Percentiles rank a stretch among this genome's conserved stretches.
phyloP scores from a whole-genome alignment of 2,113 vertebrate genomes.

The Origma solitaria region DNA sequence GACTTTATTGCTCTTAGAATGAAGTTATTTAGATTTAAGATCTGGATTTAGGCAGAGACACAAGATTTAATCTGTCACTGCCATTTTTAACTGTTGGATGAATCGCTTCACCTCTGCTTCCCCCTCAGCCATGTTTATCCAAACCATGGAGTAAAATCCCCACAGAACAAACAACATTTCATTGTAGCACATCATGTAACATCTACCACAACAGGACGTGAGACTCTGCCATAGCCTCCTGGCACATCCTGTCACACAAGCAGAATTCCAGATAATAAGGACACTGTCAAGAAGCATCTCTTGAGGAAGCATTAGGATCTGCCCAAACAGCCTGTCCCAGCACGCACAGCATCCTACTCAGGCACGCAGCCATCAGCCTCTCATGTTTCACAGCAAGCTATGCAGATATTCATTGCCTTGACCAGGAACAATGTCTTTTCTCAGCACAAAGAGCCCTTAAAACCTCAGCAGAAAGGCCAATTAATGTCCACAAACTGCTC shows the following conservation, averaged over 20 bases:
- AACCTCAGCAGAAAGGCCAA: not conserved
- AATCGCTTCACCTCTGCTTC: not conserved
- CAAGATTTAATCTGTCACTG: not conserved
- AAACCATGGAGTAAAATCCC: not conserved
- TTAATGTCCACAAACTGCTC: not conserved
- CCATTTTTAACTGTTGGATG: not conserved
- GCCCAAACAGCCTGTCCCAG: not conserved
- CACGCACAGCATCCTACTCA: not conserved
- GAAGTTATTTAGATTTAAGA: not conserved
- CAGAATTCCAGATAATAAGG: not conserved
- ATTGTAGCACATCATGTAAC: not conserved
- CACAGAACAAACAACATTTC: not conserved
- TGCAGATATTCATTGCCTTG: not conserved
- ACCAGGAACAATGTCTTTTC: not conserved
- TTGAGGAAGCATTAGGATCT: not conserved
- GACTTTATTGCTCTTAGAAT: not conserved
- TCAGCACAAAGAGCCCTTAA: not conserved
- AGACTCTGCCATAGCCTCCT: not conserved
- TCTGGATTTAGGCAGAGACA: not conserved
- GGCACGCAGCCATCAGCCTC: not conserved
- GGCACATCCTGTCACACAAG: slow-evolving; percentile 1
- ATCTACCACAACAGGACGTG: not conserved
- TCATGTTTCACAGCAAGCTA: not conserved
- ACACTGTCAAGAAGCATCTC: slow-evolving; percentile 6
- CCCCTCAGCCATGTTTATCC: not conserved